These are phyloP conservation scores for Beris chalybata DNA, from an alignment of 2,888 invertebrate species.

Conservation along the genomic window DNA sequence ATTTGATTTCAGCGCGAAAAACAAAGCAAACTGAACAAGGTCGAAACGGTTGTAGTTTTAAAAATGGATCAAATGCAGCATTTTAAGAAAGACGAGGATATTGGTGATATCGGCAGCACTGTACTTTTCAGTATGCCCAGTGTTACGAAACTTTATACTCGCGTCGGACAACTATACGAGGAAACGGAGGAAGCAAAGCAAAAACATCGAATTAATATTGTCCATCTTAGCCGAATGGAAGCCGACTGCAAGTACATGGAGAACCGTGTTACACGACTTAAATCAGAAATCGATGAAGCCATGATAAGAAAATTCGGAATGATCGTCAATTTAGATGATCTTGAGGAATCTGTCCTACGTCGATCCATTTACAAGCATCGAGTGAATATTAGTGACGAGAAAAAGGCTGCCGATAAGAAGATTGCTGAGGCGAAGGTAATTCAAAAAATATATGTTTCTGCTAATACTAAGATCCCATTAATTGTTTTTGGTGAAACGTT, in stretches of 20 bases:
- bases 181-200: conserved; percentile 67
- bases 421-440: conserved; percentile 53
- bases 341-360: conserved; percentile 62
- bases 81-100: conserved; percentile 57
- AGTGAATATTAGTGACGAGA: conserved; percentile 57
- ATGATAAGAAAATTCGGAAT: conserved; percentile 64
- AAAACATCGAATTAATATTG: conserved; percentile 68
- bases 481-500: neutral
- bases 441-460: too few species aligned
- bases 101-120: conserved; percentile 56
- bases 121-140: conserved; percentile 67
- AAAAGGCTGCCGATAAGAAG: conserved; percentile 56
- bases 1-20: conserved; percentile 60
- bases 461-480: too few species aligned
- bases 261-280: conserved; percentile 60
- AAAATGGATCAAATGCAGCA: conserved; percentile 71
- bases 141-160: conserved; percentile 62
- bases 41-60: conserved; percentile 69
- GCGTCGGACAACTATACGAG: conserved; percentile 66
- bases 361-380: conserved; percentile 61
- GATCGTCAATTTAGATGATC: conserved; percentile 58
- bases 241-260: conserved; percentile 71
- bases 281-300: conserved; percentile 58
- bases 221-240: conserved; percentile 71
- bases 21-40: conserved; percentile 76